Conservation (phyloP, 2,888 invertebrate genomes). For the Oligia strigilis region DNA sequence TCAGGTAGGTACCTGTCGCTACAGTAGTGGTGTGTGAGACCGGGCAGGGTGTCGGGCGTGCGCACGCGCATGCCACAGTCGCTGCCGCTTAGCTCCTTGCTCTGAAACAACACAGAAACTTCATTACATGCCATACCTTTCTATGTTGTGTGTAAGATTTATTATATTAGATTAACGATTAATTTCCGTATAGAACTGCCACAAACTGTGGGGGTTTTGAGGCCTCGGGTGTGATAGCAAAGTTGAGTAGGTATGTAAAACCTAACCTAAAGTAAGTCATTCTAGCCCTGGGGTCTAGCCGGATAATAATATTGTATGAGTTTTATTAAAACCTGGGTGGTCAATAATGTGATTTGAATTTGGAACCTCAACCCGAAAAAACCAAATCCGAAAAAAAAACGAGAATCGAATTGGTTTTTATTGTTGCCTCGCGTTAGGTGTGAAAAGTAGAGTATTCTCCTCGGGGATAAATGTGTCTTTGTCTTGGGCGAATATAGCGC, state of each 20-base stretch:
- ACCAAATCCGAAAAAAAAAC: too few relatives aligned
- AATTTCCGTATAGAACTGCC: neutral
- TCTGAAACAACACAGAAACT: slow-evolving; percentile 75
- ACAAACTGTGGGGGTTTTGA: neutral
- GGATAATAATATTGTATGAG: neutral
- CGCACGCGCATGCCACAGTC: slow-evolving; percentile 82
- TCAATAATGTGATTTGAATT: neutral
- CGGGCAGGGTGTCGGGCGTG: slow-evolving; percentile 92
- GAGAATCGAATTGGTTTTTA: neutral
- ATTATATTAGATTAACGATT: slow-evolving; percentile 8
- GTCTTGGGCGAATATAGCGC: neutral
- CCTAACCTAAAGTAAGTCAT: neutral
- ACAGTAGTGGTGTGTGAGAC: slow-evolving; percentile 91
- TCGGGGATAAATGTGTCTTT: neutral
- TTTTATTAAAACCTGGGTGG: neutral
- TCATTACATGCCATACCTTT: slow-evolving; percentile 3
- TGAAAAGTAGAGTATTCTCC: neutral
- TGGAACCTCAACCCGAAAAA: neutral
- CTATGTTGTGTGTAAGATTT: neutral
- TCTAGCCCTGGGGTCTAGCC: neutral
- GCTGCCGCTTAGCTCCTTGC: slow-evolving; percentile 83
- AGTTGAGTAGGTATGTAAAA: neutral
- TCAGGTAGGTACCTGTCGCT: slow-evolving; percentile 78
- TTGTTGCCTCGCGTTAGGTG: neutral
- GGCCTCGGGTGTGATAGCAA: neutral